Base-by-base conservation (phyloP, 1,140 invertebrate genomes). In the Tenebrio molitor region DNA sequence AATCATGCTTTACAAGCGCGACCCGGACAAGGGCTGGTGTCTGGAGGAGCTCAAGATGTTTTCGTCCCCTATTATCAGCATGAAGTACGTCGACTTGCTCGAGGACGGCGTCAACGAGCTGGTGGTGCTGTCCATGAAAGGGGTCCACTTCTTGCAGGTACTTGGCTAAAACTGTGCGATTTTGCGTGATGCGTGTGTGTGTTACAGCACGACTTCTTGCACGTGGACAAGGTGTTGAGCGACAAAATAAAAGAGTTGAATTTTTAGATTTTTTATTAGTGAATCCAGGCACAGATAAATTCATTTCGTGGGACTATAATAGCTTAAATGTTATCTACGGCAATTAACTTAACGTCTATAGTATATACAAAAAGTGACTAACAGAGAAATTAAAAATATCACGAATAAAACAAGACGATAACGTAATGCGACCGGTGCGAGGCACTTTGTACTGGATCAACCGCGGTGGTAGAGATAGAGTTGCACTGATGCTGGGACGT, bases 21-120 rank as follows among this genome's bases (percentile, higher is more conserved):
- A 79, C 33, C 76, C 82, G 12, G 73, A 76, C n/a, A 74, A 80
- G 1, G 78, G 53, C 14, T 89, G 88, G 88, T 79, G 78, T 73
- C 76, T 88, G 10, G 79, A 79, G 2, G 81, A 84, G 58, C 82
- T 84, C 74, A 86, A 85, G 74, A 83, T 84, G 63, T 89, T 92
- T 74, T 83, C 89, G 17, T 86, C 87, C 68, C 90, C 91, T 7
- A 84, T 92, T 29, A 85, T 91, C 79, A 86, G 86, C 0, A 82
- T 92, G 17, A 84, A 87, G 71, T 88, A 88, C 76, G 75, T 90
- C 41, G 91, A 93, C 79, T 82, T 92, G n/a, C 90, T 88, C 36
- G 88, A 88, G 8, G 91, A 93, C 83, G 91, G 91, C 36, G 82
- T 91, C 34, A 89, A 88, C 74, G 90, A 92, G 81, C 80, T 93